A percentile compares a stretch with the other conserved stretches of the same genome.
Conservation (phyloP, 2,888 invertebrate genomes). For the Eretmocerus hayati region DNA sequence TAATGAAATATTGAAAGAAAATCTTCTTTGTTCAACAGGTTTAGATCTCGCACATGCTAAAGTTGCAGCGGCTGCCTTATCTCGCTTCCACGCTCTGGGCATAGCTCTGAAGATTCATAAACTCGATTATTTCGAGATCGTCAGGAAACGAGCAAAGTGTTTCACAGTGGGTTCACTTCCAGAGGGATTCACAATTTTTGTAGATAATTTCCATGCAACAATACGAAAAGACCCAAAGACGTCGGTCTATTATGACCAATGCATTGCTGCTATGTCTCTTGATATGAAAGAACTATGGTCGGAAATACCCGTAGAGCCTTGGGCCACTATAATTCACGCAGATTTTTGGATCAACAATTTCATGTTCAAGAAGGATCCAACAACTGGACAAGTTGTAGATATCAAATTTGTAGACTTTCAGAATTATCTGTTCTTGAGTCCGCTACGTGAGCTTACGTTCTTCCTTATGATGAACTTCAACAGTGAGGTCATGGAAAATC, state of each 20-base stretch:
- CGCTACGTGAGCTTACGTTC: slow-evolving; percentile 52
- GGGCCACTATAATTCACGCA: slow-evolving; percentile 51
- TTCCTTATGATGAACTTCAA: slow-evolving; percentile 52
- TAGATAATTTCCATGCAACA: slow-evolving; percentile 24
- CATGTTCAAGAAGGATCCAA: slow-evolving; percentile 46
- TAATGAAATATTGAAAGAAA: too few species aligned
- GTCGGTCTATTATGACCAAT: slow-evolving; percentile 12
- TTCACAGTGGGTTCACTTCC: slow-evolving; percentile 29
- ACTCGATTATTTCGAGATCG: slow-evolving; percentile 35
- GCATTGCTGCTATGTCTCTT: slow-evolving; percentile 3
- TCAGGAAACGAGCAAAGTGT: slow-evolving; percentile 30
- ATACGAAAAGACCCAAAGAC: slow-evolving; percentile 34
- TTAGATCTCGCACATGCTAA: slow-evolving; percentile 50
- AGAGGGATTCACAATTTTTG: slow-evolving; percentile 22
- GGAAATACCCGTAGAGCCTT: slow-evolving; percentile 40
- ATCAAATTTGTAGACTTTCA: slow-evolving; percentile 58
- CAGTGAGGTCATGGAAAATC: slow-evolving; percentile 42
- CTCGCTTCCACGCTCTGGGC: slow-evolving; percentile 54
- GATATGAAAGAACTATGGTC: slow-evolving; percentile 45
- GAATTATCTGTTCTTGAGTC: slow-evolving; percentile 50
- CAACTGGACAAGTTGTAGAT: slow-evolving; percentile 24
- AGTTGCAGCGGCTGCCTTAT: slow-evolving; percentile 43
- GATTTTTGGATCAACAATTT: slow-evolving; percentile 60
- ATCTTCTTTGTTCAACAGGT: too few species aligned
- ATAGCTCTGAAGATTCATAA: slow-evolving; percentile 49